Percentiles rank a stretch among this genome's conserved stretches.
phyloP scores from a whole-genome alignment of 2,797 vertebrate genomes.

The Pantherophis alleghaniensis region DNA sequence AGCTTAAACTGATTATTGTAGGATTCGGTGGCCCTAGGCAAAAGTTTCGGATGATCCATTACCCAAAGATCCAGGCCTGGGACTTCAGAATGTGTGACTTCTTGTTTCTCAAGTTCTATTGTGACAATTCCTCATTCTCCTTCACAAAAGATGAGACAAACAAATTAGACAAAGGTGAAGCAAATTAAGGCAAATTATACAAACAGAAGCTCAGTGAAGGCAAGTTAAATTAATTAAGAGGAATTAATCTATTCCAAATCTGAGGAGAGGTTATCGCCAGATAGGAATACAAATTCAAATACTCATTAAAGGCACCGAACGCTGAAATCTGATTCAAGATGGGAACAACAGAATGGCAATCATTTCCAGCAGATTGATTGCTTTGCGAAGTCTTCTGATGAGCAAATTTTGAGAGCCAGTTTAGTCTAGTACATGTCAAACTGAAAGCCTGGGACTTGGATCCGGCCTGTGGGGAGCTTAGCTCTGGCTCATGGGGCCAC shows the following conservation, averaged over 20 bases:
- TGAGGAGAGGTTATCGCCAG: constrained; percentile 31
- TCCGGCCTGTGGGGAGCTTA: too few relatives aligned
- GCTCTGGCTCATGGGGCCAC: too few relatives aligned
- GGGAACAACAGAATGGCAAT: neutral
- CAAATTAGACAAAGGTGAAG: constrained; percentile 43
- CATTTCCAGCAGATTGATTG: neutral
- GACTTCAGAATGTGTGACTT: neutral
- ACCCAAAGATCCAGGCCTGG: neutral
- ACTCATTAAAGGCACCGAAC: constrained; percentile 18
- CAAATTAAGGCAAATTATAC: constrained; percentile 39
- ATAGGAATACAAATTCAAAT: constrained; percentile 37
- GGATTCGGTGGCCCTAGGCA: neutral
- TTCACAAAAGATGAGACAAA: constrained; percentile 25
- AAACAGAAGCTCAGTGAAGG: constrained; percentile 33
- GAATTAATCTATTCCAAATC: constrained; percentile 43
- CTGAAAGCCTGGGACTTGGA: too few relatives aligned
- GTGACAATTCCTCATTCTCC: constrained; percentile 6
- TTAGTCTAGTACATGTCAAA: neutral
- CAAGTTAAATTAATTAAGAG: constrained; percentile 40
- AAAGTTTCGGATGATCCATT: neutral
- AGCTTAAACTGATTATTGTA: neutral
- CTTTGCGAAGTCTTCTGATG: neutral
- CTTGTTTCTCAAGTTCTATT: neutral
- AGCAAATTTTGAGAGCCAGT: neutral
- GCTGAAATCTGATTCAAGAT: constrained; percentile 3